phyloP scores from a whole-genome alignment of 2,888 invertebrate species.

The Microplitis deprimator region DNA sequence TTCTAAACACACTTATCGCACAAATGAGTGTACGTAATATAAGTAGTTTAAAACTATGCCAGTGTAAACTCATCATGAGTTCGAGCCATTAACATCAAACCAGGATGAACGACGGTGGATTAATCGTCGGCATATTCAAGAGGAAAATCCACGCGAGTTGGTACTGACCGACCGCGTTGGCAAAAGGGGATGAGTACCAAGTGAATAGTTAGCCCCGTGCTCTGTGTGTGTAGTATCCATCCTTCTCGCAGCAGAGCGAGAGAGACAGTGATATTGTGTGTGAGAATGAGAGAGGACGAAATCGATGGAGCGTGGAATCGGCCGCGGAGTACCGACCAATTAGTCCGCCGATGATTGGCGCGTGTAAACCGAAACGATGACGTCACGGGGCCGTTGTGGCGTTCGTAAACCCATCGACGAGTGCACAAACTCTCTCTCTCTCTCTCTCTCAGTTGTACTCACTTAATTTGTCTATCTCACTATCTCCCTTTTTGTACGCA shows the following conservation, averaged over 20 bases:
- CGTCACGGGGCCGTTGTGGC: constrained; percentile 56
- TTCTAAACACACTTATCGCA: constrained; percentile 21
- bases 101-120: constrained; percentile 49
- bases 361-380: constrained; percentile 68
- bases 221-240: not conserved
- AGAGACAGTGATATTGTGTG: constrained; percentile 26
- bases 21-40: not conserved
- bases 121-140: constrained; percentile 59
- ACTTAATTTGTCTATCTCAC: not conserved
- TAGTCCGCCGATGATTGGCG: constrained; percentile 69
- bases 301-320: constrained; percentile 60
- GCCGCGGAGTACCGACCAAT: constrained; percentile 67
- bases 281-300: constrained; percentile 35
- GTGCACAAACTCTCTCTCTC: constrained; percentile 24
- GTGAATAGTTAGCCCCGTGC: constrained; percentile 11
- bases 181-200: constrained; percentile 20
- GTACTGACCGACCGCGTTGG: constrained; percentile 43
- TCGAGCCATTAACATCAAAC: constrained; percentile 44
- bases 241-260: not conserved
- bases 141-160: constrained; percentile 60
- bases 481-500: constrained; percentile 17
- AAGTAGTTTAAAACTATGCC: constrained; percentile 11
- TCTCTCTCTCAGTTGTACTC: not conserved
- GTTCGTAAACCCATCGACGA: constrained; percentile 47
- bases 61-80: constrained; percentile 4